Evolutionary conservation across 1,140 invertebrate species (phyloP).

Genomic region (Magallana ariakensis): DNA sequence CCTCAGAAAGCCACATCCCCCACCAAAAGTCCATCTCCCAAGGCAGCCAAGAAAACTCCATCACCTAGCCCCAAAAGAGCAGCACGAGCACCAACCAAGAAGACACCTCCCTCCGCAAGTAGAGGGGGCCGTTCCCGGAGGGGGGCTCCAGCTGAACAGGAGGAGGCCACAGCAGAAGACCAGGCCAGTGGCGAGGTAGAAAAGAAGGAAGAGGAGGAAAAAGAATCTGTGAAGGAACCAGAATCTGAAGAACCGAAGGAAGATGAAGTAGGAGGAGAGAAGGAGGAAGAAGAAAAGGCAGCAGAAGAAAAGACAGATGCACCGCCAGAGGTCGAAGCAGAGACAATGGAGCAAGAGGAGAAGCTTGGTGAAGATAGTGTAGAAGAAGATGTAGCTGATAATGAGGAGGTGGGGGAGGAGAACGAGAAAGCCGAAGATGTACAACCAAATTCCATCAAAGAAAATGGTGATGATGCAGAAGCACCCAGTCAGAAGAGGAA

Average conservation of each 20-base stretch:
- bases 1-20: conserved; percentile 41
- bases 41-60: conserved; percentile 2
- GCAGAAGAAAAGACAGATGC: conserved; percentile 38
- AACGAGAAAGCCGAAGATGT: conserved; percentile 42
- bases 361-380: conserved; percentile 12
- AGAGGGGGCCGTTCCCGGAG: neutral
- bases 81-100: conserved; percentile 31
- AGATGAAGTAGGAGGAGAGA: conserved; percentile 29
- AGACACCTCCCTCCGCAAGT: conserved; percentile 13
- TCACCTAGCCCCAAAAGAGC: conserved; percentile 41
- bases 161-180: conserved; percentile 48
- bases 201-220: conserved; percentile 48
- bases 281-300: conserved; percentile 54
- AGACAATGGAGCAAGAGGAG: conserved; percentile 8
- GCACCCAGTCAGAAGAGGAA: conserved; percentile 53
- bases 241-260: conserved; percentile 41
- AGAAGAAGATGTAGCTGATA: conserved; percentile 32
- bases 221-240: conserved; percentile 39
- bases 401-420: conserved; percentile 28
- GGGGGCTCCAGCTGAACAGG: conserved; percentile 1
- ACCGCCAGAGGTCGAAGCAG: conserved; percentile 44
- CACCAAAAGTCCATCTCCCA: conserved; percentile 9
- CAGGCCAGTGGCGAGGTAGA: conserved; percentile 37
- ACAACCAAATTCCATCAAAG: neutral
- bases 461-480: conserved; percentile 33